These are phyloP conservation scores for Campopleginae sp. DNA, from an alignment of 2,888 invertebrate genomes.

Conservation along the genomic window DNA sequence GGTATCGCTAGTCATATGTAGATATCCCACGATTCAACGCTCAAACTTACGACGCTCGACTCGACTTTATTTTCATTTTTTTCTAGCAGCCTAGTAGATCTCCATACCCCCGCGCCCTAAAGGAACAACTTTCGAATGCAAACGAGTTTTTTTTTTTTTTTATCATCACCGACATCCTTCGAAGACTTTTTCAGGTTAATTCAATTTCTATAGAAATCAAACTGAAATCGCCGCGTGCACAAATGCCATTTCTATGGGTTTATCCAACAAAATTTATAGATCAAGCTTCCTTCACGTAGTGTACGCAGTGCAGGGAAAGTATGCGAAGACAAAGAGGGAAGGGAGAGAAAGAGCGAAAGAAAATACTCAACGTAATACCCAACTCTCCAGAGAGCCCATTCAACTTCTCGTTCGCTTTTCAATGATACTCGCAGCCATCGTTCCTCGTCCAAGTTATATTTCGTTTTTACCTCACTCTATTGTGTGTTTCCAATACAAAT, in stretches of 20 bases:
- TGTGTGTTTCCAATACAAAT: constrained; percentile 14
- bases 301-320: neutral
- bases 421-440: constrained; percentile 58
- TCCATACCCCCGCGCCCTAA: neutral
- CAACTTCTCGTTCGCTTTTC: constrained; percentile 52
- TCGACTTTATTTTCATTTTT: neutral
- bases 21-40: neutral
- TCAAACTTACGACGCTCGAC: neutral
- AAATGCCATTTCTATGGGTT: constrained; percentile 29
- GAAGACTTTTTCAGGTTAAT: constrained; percentile 51
- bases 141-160: constrained; percentile 52
- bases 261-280: constrained; percentile 37
- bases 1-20: constrained; percentile 4
- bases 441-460: constrained; percentile 46
- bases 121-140: constrained; percentile 16
- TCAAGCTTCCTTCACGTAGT: constrained; percentile 1
- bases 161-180: constrained; percentile 21
- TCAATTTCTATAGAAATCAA: constrained; percentile 69
- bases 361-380: constrained; percentile 1
- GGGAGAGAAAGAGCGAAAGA: neutral
- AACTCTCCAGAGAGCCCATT: constrained; percentile 21
- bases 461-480: neutral
- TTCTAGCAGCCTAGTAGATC: neutral
- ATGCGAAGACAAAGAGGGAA: neutral
- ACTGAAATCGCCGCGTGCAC: constrained; percentile 62